Conservation (phyloP, 1,140 invertebrate species). For the Diabrotica virgifera region DNA sequence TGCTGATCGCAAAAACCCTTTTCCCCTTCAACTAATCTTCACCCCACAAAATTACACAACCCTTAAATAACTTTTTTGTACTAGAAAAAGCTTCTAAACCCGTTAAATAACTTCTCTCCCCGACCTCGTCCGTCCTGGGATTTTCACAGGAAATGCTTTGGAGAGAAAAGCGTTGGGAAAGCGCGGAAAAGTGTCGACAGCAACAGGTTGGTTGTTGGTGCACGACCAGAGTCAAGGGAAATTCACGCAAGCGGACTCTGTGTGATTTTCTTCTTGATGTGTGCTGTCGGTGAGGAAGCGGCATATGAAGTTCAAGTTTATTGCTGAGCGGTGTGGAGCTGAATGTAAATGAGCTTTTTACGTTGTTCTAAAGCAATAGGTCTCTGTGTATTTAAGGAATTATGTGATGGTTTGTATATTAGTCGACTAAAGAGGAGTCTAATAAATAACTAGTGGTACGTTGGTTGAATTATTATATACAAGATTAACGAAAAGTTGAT, state of each 20-base stretch:
- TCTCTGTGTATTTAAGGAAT: too few species aligned
- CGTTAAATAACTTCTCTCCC: background rate
- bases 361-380: too few species aligned
- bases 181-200: background rate
- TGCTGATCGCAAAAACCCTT: conserved; percentile 43
- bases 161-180: background rate
- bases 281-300: background rate
- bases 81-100: background rate
- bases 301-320: background rate
- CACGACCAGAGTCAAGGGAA: background rate
- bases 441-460: too few species aligned
- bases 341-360: background rate
- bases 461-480: too few species aligned
- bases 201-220: background rate
- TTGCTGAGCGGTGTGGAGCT: background rate
- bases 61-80: background rate
- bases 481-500: too few species aligned
- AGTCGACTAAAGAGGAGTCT: too few species aligned
- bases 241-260: background rate
- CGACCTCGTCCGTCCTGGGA: background rate
- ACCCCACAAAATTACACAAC: background rate
- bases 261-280: background rate
- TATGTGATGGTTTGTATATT: too few species aligned
- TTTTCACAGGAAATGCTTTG: background rate
- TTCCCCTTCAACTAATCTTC: background rate